Evolutionary conservation across 2,113 vertebrate species (phyloP).

Genomic region (Leptosomus discolor): DNA sequence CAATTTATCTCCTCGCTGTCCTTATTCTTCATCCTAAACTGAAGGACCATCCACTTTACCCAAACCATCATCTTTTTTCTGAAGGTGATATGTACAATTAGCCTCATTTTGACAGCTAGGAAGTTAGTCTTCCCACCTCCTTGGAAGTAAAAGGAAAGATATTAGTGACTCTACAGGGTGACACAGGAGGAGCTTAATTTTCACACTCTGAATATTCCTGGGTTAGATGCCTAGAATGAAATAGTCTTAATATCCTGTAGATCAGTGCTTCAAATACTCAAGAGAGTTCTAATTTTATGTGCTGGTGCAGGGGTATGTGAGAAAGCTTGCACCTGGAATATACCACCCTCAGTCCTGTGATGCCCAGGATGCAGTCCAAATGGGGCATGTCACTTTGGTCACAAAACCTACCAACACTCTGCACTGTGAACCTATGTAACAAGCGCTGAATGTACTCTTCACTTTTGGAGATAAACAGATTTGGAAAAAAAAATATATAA

Average conservation of each 20-base stretch:
- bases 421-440: neutral
- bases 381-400: rapidly evolving
- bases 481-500: rapidly evolving
- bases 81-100: neutral
- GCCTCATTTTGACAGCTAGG: neutral
- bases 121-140: neutral
- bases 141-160: neutral
- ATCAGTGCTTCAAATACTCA: neutral
- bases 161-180: neutral
- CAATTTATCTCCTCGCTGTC: neutral
- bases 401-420: neutral
- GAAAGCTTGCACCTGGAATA: neutral
- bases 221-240: neutral
- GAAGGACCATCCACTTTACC: neutral
- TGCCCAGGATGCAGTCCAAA: neutral
- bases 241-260: neutral
- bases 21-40: neutral
- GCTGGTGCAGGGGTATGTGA: neutral
- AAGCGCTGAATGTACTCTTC: neutral
- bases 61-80: neutral
- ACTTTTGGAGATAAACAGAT: neutral
- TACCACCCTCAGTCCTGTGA: neutral
- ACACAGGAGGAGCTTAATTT: neutral
- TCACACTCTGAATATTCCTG: neutral
- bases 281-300: neutral